Evolutionary conservation across 2,888 invertebrate genomes (phyloP).

Genomic region (Calephelis perditalis): DNA sequence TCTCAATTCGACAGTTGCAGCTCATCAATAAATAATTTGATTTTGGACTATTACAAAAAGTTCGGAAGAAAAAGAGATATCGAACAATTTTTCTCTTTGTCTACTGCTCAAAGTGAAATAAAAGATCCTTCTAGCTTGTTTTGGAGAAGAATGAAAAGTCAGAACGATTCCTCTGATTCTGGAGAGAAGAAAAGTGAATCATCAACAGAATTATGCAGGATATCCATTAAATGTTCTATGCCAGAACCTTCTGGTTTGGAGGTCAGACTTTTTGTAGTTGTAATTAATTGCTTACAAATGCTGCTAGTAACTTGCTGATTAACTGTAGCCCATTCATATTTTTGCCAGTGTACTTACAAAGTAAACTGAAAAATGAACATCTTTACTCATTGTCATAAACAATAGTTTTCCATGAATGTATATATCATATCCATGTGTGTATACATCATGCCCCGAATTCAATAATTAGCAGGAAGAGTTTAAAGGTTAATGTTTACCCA

Average conservation of each 20-base stretch:
- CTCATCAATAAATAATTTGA: slow-evolving; percentile 57
- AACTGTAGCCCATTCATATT: no score
- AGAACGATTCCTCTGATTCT: slow-evolving; percentile 62
- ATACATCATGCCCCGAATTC: no score
- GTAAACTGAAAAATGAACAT: no score
- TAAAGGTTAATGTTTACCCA: no score
- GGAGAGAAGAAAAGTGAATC: slow-evolving; percentile 58
- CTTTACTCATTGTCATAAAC: no score
- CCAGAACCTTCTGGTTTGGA: slow-evolving; percentile 51
- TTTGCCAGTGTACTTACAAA: no score
- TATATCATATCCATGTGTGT: no score
- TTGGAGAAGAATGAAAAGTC: slow-evolving; percentile 67
- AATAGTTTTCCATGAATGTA: no score
- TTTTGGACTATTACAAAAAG: slow-evolving; percentile 83
- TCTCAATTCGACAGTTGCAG: slow-evolving; percentile 25
- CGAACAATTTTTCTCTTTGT: slow-evolving; percentile 81
- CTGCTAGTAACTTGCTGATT: no score
- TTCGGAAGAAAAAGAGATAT: slow-evolving; percentile 82
- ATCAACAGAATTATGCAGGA: slow-evolving; percentile 61
- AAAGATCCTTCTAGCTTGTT: slow-evolving; percentile 58
- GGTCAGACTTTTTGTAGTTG: slow-evolving; percentile 33
- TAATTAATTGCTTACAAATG: no score
- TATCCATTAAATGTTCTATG: slow-evolving; percentile 61
- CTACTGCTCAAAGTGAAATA: slow-evolving; percentile 62
- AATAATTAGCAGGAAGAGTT: no score